Evolutionary conservation across 1,140 invertebrate genomes (phyloP).

Genomic region (Drosophila kepulauana): DNA sequence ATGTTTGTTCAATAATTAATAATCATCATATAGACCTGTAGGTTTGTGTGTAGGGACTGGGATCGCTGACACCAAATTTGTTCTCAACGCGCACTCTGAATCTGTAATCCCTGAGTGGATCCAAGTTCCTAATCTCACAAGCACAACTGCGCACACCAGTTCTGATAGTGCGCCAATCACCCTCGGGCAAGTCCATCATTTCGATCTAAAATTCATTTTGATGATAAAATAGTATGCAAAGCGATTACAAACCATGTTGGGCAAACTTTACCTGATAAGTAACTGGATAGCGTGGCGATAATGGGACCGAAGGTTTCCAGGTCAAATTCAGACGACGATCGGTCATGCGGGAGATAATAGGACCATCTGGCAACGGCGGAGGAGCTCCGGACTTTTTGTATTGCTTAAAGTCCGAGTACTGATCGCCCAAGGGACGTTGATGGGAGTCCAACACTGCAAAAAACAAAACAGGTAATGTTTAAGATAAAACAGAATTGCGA

Average conservation of each 20-base stretch:
- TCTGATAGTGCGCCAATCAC: conserved; percentile 94
- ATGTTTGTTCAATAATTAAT: not conserved
- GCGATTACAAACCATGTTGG: not conserved
- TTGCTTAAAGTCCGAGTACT: conserved; percentile 94
- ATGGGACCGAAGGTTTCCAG: conserved; percentile 96
- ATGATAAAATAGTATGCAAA: not conserved
- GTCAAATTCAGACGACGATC: conserved; percentile 93
- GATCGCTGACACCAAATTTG: conserved; percentile 98
- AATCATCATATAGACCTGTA: conserved; percentile 85
- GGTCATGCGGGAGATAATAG: conserved; percentile 95
- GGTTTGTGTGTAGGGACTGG: conserved; percentile 94
- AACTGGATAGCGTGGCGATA: conserved; percentile 92
- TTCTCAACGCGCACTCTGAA: conserved; percentile 98
- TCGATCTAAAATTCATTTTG: conserved; percentile 88
- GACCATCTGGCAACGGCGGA: conserved; percentile 93
- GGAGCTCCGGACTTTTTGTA: conserved; percentile 92
- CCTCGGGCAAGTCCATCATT: conserved; percentile 95
- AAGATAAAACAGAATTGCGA: not conserved
- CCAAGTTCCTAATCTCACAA: conserved; percentile 93
- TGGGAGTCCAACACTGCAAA: conserved; percentile 89
- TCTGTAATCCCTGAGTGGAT: conserved; percentile 95
- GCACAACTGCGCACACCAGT: conserved; percentile 93
- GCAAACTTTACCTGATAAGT: conserved; percentile 90
- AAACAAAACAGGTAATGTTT: not conserved
- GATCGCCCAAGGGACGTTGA: conserved; percentile 90